Evolutionary conservation across 2,113 vertebrate species (phyloP).

Genomic region (Semicossyphus pulcher): DNA sequence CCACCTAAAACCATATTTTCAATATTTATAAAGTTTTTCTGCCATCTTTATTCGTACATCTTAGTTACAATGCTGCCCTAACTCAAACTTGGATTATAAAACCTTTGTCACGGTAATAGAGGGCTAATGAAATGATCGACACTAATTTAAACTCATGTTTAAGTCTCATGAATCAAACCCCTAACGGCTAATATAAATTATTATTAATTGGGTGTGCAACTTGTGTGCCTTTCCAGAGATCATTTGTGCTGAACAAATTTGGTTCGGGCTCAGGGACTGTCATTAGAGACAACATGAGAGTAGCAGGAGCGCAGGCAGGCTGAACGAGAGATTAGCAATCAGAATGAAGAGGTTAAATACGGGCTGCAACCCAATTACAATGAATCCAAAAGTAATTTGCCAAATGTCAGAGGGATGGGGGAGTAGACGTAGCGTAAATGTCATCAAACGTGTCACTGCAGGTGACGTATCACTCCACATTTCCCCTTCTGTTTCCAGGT

Average conservation of each 20-base stretch:
- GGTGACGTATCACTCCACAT: constrained; percentile 10
- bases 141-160: constrained; percentile 1
- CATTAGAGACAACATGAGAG: constrained; percentile 29
- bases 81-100: constrained; percentile 7
- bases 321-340: constrained; percentile 47
- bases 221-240: constrained; percentile 32
- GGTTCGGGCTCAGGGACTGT: constrained; percentile 1
- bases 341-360: constrained; percentile 56
- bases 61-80: not conserved
- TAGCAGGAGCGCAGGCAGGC: not conserved
- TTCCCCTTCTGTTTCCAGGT: not conserved
- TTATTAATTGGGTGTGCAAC: constrained; percentile 29
- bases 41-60: not conserved
- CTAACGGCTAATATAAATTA: constrained; percentile 28
- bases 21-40: not conserved
- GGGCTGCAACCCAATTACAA: constrained; percentile 51
- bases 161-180: constrained; percentile 25
- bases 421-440: constrained; percentile 49
- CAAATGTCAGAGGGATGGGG: constrained; percentile 64
- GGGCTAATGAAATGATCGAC: constrained; percentile 2
- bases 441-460: constrained; percentile 32
- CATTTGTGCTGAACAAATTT: constrained; percentile 6
- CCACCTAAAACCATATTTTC: not conserved
- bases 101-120: not conserved
- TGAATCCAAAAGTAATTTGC: constrained; percentile 58